These are phyloP conservation scores for Drosophila bifasciata DNA, from an alignment of 1,140 invertebrate genomes.

Conservation along the genomic window DNA sequence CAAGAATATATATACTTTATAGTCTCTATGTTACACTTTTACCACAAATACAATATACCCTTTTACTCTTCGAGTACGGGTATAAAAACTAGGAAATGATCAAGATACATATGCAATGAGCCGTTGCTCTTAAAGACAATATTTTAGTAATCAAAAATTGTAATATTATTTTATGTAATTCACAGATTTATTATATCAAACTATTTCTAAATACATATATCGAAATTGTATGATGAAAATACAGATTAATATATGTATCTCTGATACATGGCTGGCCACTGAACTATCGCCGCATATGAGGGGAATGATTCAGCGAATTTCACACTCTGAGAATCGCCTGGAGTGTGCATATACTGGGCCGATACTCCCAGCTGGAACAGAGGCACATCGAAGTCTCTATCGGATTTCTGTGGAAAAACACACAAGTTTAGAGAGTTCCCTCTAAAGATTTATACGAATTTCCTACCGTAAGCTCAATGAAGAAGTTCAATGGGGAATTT, in stretches of 20 bases:
- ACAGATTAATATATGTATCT: slow-evolving; percentile 33
- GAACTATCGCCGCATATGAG: slow-evolving; percentile 11
- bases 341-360: slow-evolving; percentile 32
- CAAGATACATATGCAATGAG: too few species aligned
- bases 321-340: slow-evolving; percentile 24
- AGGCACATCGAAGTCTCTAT: slow-evolving; percentile 41
- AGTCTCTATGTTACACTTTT: too few species aligned
- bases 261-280: slow-evolving; percentile 57
- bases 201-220: too few species aligned
- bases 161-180: too few species aligned
- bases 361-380: slow-evolving; percentile 36
- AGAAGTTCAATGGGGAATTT: slow-evolving; percentile 86
- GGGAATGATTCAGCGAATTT: slow-evolving; percentile 37
- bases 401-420: slow-evolving; percentile 25
- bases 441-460: fast-evolving
- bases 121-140: too few species aligned
- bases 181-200: too few species aligned
- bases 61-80: too few species aligned
- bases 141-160: too few species aligned
- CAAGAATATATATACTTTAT: too few species aligned
- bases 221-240: too few species aligned
- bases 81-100: too few species aligned
- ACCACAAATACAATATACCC: too few species aligned
- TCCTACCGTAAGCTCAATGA: slow-evolving; percentile 51
- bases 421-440: neutral